Base-by-base conservation (phyloP, 2,113 vertebrate species). In the Austrofundulus limnaeus region DNA sequence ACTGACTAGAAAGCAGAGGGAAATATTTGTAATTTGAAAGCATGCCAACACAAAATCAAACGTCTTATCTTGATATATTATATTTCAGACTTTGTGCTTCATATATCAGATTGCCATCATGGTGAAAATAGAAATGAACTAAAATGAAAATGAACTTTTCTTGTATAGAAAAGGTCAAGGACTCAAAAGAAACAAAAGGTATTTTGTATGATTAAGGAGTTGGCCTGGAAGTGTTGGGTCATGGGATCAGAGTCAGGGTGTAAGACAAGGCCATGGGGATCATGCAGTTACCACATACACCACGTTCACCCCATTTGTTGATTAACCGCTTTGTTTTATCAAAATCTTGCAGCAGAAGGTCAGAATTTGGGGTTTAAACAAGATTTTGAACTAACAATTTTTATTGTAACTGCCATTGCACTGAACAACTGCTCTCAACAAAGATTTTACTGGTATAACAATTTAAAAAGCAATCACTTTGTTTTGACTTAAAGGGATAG, bases 131-230 rank as follows among this genome's bases (percentile, higher is more conserved):
- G 12, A 50, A n/a, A 42, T 56, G 49, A 58, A 66, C 42, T 71
- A 37, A 70, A 37, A 74, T 66, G 13, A 57, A 75, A 71, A 66
- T 72, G 61, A 10, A 70, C 80, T 71, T 70, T 28, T 66, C 23
- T 20, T 46, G 48, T 25, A 1, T 9, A 65, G 51, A 69, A 74
- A 81, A 57, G 47, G 53, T 61, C 2, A 9, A 64, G 47, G 73
- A 53, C 25, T 52, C 45, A 55, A 71, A 63, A 75, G 75, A 70
- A 75, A 77, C 83, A 55, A 80, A 70, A 70, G 66, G 73, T 66
- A 16, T 83, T 82, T 70, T 57, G 45, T 52, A 72, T 78, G 61
- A 75, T 80, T 76, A 64, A 82, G 76, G 62, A 65, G 49, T 24
- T 67, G 1, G 1, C 28, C 63, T 6, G 64, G 53, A 50, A 56